Percentiles rank a stretch among this genome's conserved stretches.
phyloP scores from a whole-genome alignment of 2,113 vertebrate genomes.

The Dipodomys spectabilis region DNA sequence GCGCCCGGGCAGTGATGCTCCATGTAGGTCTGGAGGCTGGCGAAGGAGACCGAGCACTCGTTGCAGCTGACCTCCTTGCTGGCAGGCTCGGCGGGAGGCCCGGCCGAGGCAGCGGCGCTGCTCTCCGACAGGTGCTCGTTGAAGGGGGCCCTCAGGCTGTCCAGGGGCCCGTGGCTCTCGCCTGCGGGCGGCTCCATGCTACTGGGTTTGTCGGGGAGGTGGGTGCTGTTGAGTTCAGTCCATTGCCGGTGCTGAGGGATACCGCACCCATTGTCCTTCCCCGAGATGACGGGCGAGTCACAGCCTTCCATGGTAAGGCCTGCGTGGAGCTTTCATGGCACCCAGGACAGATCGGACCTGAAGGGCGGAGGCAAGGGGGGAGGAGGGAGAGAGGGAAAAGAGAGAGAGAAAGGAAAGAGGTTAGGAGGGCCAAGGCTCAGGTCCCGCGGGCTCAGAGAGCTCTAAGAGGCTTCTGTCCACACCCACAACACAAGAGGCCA shows the following conservation, averaged over 20 bases:
- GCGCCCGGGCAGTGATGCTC: slow-evolving; percentile 88
- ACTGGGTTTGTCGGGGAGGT: slow-evolving; percentile 92
- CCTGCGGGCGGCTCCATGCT: slow-evolving; percentile 91
- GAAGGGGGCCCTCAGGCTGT: slow-evolving; percentile 88
- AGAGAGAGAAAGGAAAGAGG: slow-evolving; percentile 84
- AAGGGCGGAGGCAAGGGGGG: slow-evolving; percentile 79
- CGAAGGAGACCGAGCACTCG: slow-evolving; percentile 88
- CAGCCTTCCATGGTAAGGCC: slow-evolving; percentile 99
- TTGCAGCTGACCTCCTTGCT: slow-evolving; percentile 90
- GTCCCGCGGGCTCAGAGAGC: slow-evolving; percentile 58
- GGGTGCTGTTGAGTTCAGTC: slow-evolving; percentile 96
- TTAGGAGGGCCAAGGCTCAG: slow-evolving; percentile 82
- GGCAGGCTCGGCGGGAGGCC: slow-evolving; percentile 80
- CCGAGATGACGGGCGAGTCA: slow-evolving; percentile 99
- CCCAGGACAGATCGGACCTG: slow-evolving; percentile 93
- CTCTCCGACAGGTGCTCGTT: slow-evolving; percentile 85
- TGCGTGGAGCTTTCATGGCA: slow-evolving; percentile 99
- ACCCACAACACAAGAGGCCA: slow-evolving; percentile 47
- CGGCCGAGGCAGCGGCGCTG: slow-evolving; percentile 68
- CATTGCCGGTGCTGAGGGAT: slow-evolving; percentile 96
- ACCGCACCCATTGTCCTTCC: slow-evolving; percentile 99
- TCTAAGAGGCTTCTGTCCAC: slow-evolving; percentile 61
- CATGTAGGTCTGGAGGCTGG: slow-evolving; percentile 91
- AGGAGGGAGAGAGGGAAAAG: slow-evolving; percentile 65
- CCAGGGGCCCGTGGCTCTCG: slow-evolving; percentile 87